Conservation (phyloP, 2,888 invertebrate genomes). For the Cremastobaeus sp. region DNA sequence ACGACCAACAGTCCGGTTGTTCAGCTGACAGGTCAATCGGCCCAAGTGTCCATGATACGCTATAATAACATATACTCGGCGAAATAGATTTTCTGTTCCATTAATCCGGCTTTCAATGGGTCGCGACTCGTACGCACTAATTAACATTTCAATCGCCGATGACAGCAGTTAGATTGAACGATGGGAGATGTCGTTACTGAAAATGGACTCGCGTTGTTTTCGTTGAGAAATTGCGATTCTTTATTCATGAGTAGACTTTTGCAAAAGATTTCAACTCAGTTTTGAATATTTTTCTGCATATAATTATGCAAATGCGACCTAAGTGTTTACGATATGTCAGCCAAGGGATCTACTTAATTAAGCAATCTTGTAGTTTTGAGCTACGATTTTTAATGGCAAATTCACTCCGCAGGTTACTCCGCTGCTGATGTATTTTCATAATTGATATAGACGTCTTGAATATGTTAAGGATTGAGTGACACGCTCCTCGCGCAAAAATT, state of each 20-base stretch:
- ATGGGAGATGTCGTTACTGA: conserved; percentile 35
- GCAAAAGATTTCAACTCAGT: conserved; percentile 24
- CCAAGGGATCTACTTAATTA: conserved; percentile 54
- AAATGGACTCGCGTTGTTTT: conserved; percentile 30
- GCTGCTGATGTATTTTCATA: conserved; percentile 53
- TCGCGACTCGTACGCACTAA: conserved; percentile 21
- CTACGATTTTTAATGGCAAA: conserved; percentile 46
- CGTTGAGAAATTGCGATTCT: conserved; percentile 31
- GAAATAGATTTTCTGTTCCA: conserved; percentile 51
- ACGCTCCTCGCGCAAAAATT: conserved; percentile 32
- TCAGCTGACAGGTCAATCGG: conserved; percentile 50
- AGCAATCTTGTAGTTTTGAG: conserved; percentile 57
- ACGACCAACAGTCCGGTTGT: conserved; percentile 35
- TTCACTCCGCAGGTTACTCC: conserved; percentile 32
- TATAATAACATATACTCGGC: conserved; percentile 34
- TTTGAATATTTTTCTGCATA: conserved; percentile 23
- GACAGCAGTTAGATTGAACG: conserved; percentile 36
- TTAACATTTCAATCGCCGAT: conserved; percentile 51
- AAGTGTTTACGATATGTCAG: conserved; percentile 53
- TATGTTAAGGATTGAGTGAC: conserved; percentile 43
- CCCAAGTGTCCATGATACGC: conserved; percentile 27
- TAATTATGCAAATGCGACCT: conserved; percentile 56
- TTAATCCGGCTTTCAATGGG: conserved; percentile 45
- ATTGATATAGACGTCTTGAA: conserved; percentile 55
- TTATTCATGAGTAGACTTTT: conserved; percentile 49